Base-by-base conservation (phyloP, 1,140 invertebrate species). In the Potamilus streckersoni region DNA sequence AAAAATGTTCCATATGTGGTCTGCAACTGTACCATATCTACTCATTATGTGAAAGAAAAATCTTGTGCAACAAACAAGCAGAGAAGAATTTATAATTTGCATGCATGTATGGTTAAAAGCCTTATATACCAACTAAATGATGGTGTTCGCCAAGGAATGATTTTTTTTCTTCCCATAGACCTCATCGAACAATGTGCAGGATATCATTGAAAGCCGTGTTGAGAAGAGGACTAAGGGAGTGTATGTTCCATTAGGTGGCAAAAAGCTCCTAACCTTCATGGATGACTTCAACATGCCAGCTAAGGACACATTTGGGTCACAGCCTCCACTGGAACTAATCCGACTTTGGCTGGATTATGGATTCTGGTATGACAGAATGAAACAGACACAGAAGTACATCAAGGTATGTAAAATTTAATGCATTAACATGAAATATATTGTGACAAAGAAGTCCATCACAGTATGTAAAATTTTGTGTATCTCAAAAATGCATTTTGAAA, bases 251-350 rank as follows among this genome's bases (percentile, higher is more conserved):
- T 87, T 92, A 27, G 94, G 93, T 79, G 93, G 91, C 61, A 96
- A 96, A 91, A 94, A 90, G 80, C 92, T 96, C 91, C 92, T 96
- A 65, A 93, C 93, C 2, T 96, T 96, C 86, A 93, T 96, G 92
- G 95, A 97, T 87, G 95, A 97, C 86, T 93, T 96, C 80, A 96
- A 96, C 88, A 96, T 96, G 94, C 95, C 95, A 1, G 93, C 93
- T n/a, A 95, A 95, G 80, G 95, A 96, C 80, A 92, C 91, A 13
- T 96, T 95, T 86, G 95, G 95, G 0, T 95, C 95, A 0, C 95
- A 96, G 85, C 95, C 95, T 17, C 94, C 95, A 4, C 87, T 97
- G 5, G 95, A 97, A 89, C 88, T 96, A 31, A 92, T 96, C 72
- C 91, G 94, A n/a, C 93, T 96, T 80, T 96, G 94, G 94, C 91